A percentile compares a stretch with the other conserved stretches of the same genome.
phyloP scores from a whole-genome alignment of 2,113 vertebrate genomes.

The Neogale vison region DNA sequence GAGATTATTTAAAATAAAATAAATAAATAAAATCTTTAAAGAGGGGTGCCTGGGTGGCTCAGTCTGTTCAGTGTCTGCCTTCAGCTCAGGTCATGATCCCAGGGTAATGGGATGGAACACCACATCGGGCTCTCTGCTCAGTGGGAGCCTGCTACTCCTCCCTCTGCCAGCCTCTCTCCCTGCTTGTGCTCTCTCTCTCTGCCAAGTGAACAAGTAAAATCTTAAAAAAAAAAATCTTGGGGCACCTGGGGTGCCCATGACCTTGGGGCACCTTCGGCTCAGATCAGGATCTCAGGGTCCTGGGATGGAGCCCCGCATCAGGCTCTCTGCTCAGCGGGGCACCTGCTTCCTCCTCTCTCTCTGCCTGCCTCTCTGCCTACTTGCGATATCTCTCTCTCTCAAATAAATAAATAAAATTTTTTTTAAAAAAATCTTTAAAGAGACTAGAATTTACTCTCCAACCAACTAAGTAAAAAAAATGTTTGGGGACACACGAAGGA shows the following conservation, averaged over 20 bases:
- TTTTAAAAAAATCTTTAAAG: not conserved
- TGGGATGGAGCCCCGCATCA: no score
- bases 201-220: not conserved
- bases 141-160: not conserved
- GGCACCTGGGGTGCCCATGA: no score
- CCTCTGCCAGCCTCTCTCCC: not conserved
- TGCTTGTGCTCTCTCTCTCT: not conserved
- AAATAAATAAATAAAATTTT: not conserved
- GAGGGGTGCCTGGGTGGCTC: not conserved
- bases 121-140: no score
- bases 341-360: not conserved
- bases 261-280: no score
- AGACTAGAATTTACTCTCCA: not conserved
- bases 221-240: not conserved
- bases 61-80: no score
- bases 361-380: not conserved
- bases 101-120: no score
- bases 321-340: no score
- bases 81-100: no score
- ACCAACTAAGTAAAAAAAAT: not conserved
- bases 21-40: not conserved
- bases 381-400: not conserved
- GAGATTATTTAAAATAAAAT: not conserved
- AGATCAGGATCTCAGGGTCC: no score
- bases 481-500: not conserved